Evolutionary conservation across 2,113 vertebrate genomes (phyloP).

Genomic region (Bettongia penicillata): DNA sequence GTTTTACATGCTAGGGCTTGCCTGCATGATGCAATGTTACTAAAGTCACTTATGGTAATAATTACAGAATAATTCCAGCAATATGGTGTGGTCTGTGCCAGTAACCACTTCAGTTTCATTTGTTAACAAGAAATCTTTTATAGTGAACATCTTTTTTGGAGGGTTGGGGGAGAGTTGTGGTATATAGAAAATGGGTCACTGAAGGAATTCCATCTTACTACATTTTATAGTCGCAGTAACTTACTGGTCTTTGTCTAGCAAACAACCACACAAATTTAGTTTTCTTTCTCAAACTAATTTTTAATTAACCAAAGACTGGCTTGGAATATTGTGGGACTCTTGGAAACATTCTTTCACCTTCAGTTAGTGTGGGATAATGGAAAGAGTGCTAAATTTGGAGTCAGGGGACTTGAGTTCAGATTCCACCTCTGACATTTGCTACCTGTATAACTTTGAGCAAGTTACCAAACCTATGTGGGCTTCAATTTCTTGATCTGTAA

Average conservation of each 20-base stretch:
- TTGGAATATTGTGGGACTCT: neutral
- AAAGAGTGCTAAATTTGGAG: neutral
- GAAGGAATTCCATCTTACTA: conserved; percentile 39
- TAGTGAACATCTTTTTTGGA: neutral
- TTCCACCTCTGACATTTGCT: neutral
- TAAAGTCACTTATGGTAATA: neutral
- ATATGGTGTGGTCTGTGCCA: neutral
- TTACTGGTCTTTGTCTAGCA: conserved; percentile 13
- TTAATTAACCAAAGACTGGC: conserved; percentile 42
- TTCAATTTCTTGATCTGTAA: neutral
- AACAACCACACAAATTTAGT: conserved; percentile 5
- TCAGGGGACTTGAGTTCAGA: neutral
- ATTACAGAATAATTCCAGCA: conserved; percentile 36
- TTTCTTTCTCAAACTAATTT: conserved; percentile 41
- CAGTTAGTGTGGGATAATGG: neutral
- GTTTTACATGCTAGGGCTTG: neutral
- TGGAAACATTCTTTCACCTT: neutral
- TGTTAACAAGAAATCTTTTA: conserved; percentile 34
- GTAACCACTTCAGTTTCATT: conserved; percentile 20
- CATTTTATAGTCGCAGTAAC: conserved; percentile 8
- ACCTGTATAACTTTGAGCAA: neutral
- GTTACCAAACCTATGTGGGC: neutral
- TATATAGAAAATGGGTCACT: conserved; percentile 44
- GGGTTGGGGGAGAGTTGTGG: neutral
- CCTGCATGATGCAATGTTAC: neutral